phyloP scores from a whole-genome alignment of 1,140 invertebrate genomes.

The Drosophila suzukii region DNA sequence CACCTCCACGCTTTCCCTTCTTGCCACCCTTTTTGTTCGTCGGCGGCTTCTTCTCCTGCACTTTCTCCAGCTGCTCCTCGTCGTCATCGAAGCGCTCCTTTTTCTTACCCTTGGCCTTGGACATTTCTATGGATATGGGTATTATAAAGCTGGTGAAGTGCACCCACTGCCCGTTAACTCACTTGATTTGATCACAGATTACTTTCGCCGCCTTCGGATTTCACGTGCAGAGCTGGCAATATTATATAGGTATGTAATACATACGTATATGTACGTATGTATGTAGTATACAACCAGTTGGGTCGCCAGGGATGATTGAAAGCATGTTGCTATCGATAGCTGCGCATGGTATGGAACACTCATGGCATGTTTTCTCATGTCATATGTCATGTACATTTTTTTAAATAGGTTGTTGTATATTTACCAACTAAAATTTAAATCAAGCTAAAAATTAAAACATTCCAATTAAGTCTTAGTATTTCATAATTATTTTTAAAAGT shows the following conservation, averaged over 20 bases:
- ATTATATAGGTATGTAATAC: background rate
- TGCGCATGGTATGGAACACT: background rate
- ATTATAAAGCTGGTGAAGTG: background rate
- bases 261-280: background rate
- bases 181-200: slow-evolving; percentile 23
- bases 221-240: slow-evolving; percentile 74
- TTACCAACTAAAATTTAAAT: no score
- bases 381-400: no score
- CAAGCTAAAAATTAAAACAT: no score
- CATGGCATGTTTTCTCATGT: no score
- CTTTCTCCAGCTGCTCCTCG: slow-evolving; percentile 82
- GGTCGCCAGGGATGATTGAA: slow-evolving; percentile 3
- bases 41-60: slow-evolving; percentile 58
- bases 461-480: no score
- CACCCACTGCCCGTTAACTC: background rate
- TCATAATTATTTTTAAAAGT: background rate
- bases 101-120: slow-evolving; percentile 87
- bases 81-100: slow-evolving; percentile 87
- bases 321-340: background rate
- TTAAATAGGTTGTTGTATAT: no score
- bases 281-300: slow-evolving; percentile 2
- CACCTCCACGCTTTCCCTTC: slow-evolving; percentile 75
- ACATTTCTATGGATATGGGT: slow-evolving; percentile 51
- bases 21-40: slow-evolving; percentile 66
- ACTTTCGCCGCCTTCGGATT: slow-evolving; percentile 33